These are phyloP conservation scores for Nasalis larvatus DNA, from an alignment of 2,113 vertebrate genomes.

Conservation along the genomic window DNA sequence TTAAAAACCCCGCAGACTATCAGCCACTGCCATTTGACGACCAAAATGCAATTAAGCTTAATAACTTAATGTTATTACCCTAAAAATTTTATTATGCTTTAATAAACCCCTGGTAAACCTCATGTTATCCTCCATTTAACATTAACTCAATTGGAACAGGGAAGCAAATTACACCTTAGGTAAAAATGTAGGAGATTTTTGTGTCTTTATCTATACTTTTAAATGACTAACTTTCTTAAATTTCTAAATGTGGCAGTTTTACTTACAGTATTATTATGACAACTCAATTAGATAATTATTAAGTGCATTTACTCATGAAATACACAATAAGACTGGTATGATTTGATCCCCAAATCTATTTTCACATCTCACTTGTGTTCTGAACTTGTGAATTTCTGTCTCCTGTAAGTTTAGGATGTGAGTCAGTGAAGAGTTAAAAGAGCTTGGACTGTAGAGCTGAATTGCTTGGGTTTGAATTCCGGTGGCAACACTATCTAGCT, in stretches of 20 bases:
- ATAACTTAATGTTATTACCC: conserved; percentile 12
- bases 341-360: background rate
- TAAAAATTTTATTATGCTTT: conserved; percentile 23
- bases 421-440: background rate
- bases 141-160: background rate
- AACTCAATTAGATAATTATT: background rate
- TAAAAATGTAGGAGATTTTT: conserved; percentile 3
- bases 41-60: background rate
- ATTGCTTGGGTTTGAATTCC: background rate
- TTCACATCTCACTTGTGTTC: background rate
- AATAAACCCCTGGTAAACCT: background rate
- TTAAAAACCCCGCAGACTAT: background rate
- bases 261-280: background rate
- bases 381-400: background rate
- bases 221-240: background rate
- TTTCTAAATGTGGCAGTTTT: conserved; percentile 5
- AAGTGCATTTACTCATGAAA: background rate
- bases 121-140: conserved; percentile 50
- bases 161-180: background rate
- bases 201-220: conserved; percentile 6
- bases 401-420: background rate
- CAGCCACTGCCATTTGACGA: background rate
- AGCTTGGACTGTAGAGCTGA: background rate
- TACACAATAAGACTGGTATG: background rate
- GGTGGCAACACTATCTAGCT: background rate